These are phyloP conservation scores for Bicyclus anynana DNA, from an alignment of 1,140 invertebrate species.

Conservation along the genomic window DNA sequence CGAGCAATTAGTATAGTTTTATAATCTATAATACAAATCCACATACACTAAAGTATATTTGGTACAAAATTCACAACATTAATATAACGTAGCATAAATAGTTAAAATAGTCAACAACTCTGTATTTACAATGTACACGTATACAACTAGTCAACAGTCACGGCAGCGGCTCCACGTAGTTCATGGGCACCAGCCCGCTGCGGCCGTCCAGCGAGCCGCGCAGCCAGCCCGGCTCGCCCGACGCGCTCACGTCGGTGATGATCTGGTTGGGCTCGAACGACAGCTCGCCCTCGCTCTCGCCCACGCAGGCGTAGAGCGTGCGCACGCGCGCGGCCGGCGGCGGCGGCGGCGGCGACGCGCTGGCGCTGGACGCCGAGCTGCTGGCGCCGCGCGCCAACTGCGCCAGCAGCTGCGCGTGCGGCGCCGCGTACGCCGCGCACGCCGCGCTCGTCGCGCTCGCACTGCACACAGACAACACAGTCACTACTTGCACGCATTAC, in stretches of 20 bases:
- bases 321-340: slow-evolving; percentile 83
- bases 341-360: neutral
- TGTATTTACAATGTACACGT: slow-evolving; percentile 71
- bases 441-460: slow-evolving; percentile 34
- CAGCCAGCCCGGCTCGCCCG: slow-evolving; percentile 97
- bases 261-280: slow-evolving; percentile 99
- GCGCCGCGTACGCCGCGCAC: slow-evolving; percentile 45
- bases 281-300: slow-evolving; percentile 96
- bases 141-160: slow-evolving; percentile 61
- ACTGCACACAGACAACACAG: neutral
- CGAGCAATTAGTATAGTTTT: slow-evolving; percentile 29
- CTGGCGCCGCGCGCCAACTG: neutral
- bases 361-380: no score
- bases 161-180: slow-evolving; percentile 95
- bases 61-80: slow-evolving; percentile 74
- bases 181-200: slow-evolving; percentile 96
- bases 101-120: slow-evolving; percentile 71
- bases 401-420: slow-evolving; percentile 8
- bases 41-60: slow-evolving; percentile 61
- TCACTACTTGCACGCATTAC: no score
- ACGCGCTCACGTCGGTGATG: slow-evolving; percentile 94
- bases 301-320: slow-evolving; percentile 96
- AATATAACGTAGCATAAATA: slow-evolving; percentile 64
- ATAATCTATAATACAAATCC: slow-evolving; percentile 40
- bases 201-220: slow-evolving; percentile 96